Percentiles rank a stretch among this genome's conserved stretches.
Conservation (phyloP, 2,113 vertebrate species). For the Edolisoma coerulescens region DNA sequence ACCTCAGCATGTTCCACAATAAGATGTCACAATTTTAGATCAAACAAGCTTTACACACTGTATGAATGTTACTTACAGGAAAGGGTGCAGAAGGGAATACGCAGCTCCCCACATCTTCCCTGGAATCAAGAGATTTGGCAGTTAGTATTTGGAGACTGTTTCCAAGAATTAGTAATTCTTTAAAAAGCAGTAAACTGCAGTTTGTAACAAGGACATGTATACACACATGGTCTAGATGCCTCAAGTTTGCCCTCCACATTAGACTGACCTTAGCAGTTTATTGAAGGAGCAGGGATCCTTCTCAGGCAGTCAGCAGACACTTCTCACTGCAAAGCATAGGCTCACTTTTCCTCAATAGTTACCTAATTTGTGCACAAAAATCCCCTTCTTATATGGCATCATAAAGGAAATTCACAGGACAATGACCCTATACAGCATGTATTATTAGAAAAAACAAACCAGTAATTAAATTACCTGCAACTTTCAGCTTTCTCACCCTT, state of each 20-base stretch:
- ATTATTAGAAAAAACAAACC: not conserved
- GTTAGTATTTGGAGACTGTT: not conserved
- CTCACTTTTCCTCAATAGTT: not conserved
- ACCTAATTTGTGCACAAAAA: not conserved
- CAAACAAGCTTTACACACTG: not conserved
- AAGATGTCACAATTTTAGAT: not conserved
- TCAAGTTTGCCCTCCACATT: not conserved
- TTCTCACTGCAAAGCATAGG: not conserved
- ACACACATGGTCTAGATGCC: not conserved
- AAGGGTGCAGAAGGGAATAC: not conserved
- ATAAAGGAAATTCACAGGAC: not conserved
- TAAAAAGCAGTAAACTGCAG: not conserved
- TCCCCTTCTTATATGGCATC: not conserved
- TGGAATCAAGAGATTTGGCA: not conserved
- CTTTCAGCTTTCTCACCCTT: not conserved
- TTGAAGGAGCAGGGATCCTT: not conserved
- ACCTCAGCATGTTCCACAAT: not conserved
- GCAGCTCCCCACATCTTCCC: rapidly evolving
- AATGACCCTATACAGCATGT: not conserved
- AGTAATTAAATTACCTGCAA: not conserved
- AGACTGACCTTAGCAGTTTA: not conserved
- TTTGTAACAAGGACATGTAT: not conserved
- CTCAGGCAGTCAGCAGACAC: not conserved
- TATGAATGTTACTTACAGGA: not conserved
- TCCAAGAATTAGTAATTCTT: not conserved